Evolutionary conservation across 2,888 invertebrate species (phyloP).

Genomic region (Andrena hattorfiana): DNA sequence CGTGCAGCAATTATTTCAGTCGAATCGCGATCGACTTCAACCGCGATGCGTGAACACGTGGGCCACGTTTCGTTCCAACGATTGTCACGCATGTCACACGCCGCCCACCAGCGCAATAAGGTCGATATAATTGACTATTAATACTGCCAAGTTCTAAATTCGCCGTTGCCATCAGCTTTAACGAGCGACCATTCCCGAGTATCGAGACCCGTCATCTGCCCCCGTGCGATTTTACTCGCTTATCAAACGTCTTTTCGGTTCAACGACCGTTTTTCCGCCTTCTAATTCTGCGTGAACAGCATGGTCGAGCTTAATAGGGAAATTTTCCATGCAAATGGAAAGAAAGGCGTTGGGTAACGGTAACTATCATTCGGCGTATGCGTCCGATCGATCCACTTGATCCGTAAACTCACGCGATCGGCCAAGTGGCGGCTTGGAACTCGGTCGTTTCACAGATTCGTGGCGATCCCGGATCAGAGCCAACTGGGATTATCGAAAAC

Average conservation of each 20-base stretch:
- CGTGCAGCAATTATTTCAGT: conserved; percentile 57
- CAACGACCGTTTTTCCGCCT: conserved; percentile 30
- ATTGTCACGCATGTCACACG: conserved; percentile 68
- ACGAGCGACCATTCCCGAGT: conserved; percentile 63
- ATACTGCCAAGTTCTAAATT: conserved; percentile 70
- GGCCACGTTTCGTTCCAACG: conserved; percentile 63
- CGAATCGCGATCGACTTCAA: conserved; percentile 66
- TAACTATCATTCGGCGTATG: background rate
- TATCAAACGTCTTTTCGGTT: conserved; percentile 57
- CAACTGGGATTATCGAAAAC: conserved; percentile 60
- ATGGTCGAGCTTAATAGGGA: background rate
- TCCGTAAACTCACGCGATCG: conserved; percentile 33
- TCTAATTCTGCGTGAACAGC: conserved; percentile 6
- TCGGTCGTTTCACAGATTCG: conserved; percentile 32
- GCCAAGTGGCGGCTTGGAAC: conserved; percentile 22
- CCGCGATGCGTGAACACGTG: conserved; percentile 61
- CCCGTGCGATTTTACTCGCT: conserved; percentile 52
- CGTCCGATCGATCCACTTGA: conserved; percentile 34
- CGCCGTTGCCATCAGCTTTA: conserved; percentile 63
- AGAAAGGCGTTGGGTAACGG: background rate
- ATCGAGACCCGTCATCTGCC: conserved; percentile 58
- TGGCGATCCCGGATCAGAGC: conserved; percentile 40
- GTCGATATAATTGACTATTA: conserved; percentile 70
- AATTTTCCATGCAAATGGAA: background rate
- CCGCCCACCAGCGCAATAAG: conserved; percentile 52